Base-by-base conservation (phyloP, 2,113 vertebrate species). In the Myrmecophaga tridactyla region DNA sequence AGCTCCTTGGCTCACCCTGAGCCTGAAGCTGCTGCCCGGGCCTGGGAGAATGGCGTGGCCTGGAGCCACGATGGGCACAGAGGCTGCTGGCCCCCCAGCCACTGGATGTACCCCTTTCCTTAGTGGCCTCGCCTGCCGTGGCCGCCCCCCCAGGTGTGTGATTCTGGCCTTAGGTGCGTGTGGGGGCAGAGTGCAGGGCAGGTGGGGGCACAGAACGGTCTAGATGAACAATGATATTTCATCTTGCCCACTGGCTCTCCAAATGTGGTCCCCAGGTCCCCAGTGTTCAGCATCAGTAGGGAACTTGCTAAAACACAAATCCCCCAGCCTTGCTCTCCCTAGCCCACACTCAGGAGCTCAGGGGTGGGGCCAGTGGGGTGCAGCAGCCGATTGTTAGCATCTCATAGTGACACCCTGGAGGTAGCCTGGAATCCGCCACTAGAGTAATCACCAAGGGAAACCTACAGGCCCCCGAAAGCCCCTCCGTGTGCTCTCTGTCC, bases 351-450 rank as follows among this genome's bases (percentile, higher is more conserved):
- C 43, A 8, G 75, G n/a, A 77, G n/a, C 46, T 51, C 41, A 20
- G 75, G 17, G 41, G 51, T 11, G 21, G 56, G 43, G 72, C 56
- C 4, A 0, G 39, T 2, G 72, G 17, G 25, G 65, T 25, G 34
- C 13, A 1, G 27, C 25, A 27, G 18, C 34, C 9, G 0, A 14
- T 1, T 15, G 7, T 23, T 18, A 2, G 73, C 39, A 3, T 84
- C 23, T 46, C 17, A 17, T 0, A 0, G 23, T 29, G 53, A 58
- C 7, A 1, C 76, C n/a, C 29, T 4, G 25, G 20, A 21, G 56
- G 25, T 62, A 21, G 46, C 53, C 11, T 70, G 36, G 41, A 3
- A 27, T 29, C 78, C 29, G 29, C 27, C 48, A 3, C 25, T 21
- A 58, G 41, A 39, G 41, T 41, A 2, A 34, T 39, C 29, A 27